Percentiles rank a stretch among this genome's conserved stretches.
These are phyloP conservation scores for Prunella himalayana DNA, from an alignment of 2,113 vertebrate species.

Conservation along the genomic window DNA sequence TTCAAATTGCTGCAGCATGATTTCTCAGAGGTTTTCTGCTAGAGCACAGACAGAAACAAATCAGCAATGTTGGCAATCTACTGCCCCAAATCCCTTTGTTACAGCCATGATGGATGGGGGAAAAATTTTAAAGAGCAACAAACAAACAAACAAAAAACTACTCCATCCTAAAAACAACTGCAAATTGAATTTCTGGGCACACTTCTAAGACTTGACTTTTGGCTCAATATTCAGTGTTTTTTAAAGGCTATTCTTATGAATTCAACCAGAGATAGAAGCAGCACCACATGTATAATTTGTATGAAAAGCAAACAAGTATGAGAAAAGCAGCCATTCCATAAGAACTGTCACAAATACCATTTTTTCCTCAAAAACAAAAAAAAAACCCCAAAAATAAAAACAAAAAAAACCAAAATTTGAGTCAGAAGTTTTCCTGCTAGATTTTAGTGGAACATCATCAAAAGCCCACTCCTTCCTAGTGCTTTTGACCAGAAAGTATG, in stretches of 20 bases:
- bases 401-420: background rate
- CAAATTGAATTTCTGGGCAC: background rate
- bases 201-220: background rate
- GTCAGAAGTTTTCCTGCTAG: background rate
- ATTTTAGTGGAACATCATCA: background rate
- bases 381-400: too few relatives aligned
- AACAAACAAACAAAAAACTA: too few relatives aligned
- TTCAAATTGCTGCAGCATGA: background rate
- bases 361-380: background rate
- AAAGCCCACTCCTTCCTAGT: background rate
- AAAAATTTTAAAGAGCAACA: background rate
- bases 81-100: background rate
- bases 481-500: background rate
- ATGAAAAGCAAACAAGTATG: background rate
- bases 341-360: background rate
- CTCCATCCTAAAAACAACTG: background rate
- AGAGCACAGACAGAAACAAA: background rate
- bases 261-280: background rate
- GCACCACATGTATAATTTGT: fast-evolving
- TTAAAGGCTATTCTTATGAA: background rate
- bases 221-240: background rate
- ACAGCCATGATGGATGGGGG: fast-evolving
- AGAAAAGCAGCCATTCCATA: background rate
- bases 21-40: background rate
- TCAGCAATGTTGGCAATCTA: background rate